A percentile compares a stretch with the other conserved stretches of the same genome.
phyloP scores from a whole-genome alignment of 2,888 invertebrate genomes.

The Tanytarsus gracilentus region DNA sequence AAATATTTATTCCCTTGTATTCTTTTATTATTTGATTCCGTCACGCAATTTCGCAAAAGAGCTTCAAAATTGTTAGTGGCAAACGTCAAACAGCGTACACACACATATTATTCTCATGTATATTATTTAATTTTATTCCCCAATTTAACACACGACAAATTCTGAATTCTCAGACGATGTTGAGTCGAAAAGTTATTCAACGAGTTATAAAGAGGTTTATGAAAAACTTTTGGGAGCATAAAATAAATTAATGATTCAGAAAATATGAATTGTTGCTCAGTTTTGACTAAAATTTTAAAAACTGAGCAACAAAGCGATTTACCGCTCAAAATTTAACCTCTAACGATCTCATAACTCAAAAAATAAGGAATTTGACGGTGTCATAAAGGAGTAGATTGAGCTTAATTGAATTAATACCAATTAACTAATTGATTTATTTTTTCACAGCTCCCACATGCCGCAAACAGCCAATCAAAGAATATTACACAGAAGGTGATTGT shows the following conservation, averaged over 20 bases:
- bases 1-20: background rate
- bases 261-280: too few relatives aligned
- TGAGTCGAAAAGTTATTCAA: background rate
- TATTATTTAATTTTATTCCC: too few relatives aligned
- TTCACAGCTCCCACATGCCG: slow-evolving; percentile 64
- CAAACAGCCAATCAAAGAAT: slow-evolving; percentile 84
- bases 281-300: background rate
- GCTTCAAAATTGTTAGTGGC: slow-evolving; percentile 2
- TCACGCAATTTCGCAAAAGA: slow-evolving; percentile 14
- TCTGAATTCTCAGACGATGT: background rate
- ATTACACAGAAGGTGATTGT: slow-evolving; percentile 84
- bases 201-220: too few relatives aligned
- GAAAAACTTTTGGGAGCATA: too few relatives aligned
- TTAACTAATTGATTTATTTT: background rate
- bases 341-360: too few relatives aligned
- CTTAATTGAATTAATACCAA: background rate
- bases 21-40: background rate
- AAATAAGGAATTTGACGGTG: too few relatives aligned
- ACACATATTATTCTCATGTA: too few relatives aligned
- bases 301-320: background rate
- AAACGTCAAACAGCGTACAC: too few relatives aligned
- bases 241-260: too few relatives aligned
- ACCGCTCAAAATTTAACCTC: background rate
- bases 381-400: too few relatives aligned
- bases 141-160: too few relatives aligned